Evolutionary conservation across 1,140 invertebrate genomes (phyloP), one percentile per base, ranked within the genome.

Genomic region (Drosophila ironensis): DNA sequence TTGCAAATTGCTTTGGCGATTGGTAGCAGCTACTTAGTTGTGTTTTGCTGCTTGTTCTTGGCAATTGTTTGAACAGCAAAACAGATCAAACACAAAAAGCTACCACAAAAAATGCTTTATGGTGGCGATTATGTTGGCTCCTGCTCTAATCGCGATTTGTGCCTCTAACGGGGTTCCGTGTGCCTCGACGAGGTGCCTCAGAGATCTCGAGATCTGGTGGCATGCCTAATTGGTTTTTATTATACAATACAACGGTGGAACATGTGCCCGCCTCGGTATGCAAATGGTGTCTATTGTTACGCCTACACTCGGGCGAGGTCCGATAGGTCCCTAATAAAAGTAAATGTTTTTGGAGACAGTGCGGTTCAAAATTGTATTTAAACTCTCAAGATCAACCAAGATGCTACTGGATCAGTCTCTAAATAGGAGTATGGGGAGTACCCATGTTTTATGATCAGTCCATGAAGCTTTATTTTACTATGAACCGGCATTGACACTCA

Each of bases 1-100:
- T 86, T 84, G 80, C 80, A 84, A 84, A 84, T 84, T 84, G 80
- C 81, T 84, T 80, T 86, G 80, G 80, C 80, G 66, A 86, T 84
- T 84, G 80, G 80, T 75, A 86, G 80, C 80, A 84, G 80, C 80
- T 86, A 86, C 78, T 84, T 86, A 86, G 80, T 73, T 84, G 75
- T 78, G 73, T 84, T 84, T 69, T 70, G 48, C 52, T 56, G 70
- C 77, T 82, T 86, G 78, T 84, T 78, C 80, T 82, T 67, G 51
- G 70, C 80, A 80, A 84, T 84, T 84, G 80, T 84, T 86, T 57
- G 72, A 86, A 84, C 75, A 77, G 76, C 78, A 71, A 47, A 12
- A 22, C 56, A 40, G 60, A 63, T 24, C 57, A 53, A 17, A 20
- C 14, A 27, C 33, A 46, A 64, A 53, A 16, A 45, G 14, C 38